Evolutionary conservation across 2,797 vertebrate genomes (phyloP), one percentile per base, ranked within the genome.

Genomic region (Muscicapa striata): DNA sequence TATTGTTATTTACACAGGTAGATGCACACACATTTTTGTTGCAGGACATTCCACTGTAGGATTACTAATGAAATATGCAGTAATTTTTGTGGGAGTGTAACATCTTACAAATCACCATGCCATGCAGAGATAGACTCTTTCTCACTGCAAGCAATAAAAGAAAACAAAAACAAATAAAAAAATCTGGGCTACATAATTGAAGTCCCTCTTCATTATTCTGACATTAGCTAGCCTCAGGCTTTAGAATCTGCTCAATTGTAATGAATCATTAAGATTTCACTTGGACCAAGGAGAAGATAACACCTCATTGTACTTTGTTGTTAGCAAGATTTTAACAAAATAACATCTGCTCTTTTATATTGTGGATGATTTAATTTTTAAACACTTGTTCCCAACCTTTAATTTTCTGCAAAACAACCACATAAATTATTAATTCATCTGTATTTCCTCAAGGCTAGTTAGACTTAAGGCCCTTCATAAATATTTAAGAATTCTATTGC

Each of bases 351-450:
- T 97, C 27, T 97, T 95, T 97, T 96, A 93, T 95, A 93, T 85
- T 95, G 94, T 92, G 91, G 95, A 96, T 97, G 97, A 98, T 98
- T 98, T 98, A 98, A 98, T 98, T 98, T 98, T 98, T 98, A 98
- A 98, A 98, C 97, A 98, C 74, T 95, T 97, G 97, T 96, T 98
- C 91, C 87, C 95, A 98, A 97, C 94, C 97, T 98, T 98, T 98
- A 98, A 98, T 98, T 98, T 98, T 98, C 97, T 97, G 92, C 96
- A 98, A 98, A 98, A 97, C 96, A 98, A 94, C 87, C 54, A 87
- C 95, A 98, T 98, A 97, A 97, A 98, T 98, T 98, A 98, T 98
- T 98, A 97, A 98, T 97, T 97, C 72, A 96, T 96, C 95, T 97
- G 89, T 97, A 98, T 98, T 98, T 98, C 97, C 97, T 98, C 96